Percentiles rank a stretch among this genome's conserved stretches.
Evolutionary conservation across 2,113 vertebrate genomes (phyloP).

Genomic region (Podiceps cristatus): DNA sequence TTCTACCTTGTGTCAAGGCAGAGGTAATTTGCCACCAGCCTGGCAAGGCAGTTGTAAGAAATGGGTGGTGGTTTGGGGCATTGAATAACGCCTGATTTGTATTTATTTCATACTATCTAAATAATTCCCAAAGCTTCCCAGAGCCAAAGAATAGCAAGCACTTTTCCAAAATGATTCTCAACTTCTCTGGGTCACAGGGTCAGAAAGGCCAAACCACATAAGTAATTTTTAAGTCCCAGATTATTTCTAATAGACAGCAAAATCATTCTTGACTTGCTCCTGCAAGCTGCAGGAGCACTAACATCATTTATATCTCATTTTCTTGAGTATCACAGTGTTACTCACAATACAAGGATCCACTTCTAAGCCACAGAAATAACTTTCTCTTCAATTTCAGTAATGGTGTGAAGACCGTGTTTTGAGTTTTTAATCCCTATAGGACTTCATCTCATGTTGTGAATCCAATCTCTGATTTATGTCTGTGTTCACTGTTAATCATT

Average conservation of each 20-base stretch:
- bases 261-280: neutral
- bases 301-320: neutral
- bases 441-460: neutral
- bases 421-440: neutral
- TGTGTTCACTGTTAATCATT: neutral
- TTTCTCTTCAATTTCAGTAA: neutral
- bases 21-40: neutral
- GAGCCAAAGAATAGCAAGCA: neutral
- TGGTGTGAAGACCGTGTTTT: neutral
- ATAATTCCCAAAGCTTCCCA: neutral
- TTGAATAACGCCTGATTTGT: neutral
- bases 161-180: neutral
- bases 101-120: neutral
- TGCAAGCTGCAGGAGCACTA: neutral
- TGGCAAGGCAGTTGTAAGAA: neutral
- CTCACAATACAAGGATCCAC: neutral
- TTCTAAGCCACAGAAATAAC: neutral
- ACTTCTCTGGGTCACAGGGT: neutral
- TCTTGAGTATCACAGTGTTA: neutral
- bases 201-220: neutral
- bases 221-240: neutral
- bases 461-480: neutral
- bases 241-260: neutral
- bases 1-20: neutral
- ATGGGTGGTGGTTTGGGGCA: neutral